Conservation (phyloP, 2,888 invertebrate genomes). For the Callimorpha dominula region DNA sequence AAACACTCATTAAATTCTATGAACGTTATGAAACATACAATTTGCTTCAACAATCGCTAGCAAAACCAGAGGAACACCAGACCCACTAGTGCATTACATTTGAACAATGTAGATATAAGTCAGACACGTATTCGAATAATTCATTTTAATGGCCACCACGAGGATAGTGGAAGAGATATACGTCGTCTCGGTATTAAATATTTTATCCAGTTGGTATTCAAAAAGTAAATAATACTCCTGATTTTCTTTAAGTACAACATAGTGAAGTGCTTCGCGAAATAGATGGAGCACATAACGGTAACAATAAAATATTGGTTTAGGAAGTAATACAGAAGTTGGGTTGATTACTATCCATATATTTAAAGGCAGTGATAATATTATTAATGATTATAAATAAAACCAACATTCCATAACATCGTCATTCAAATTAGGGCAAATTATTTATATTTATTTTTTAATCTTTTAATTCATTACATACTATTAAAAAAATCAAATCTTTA, state of each 20-base stretch:
- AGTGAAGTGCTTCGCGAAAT: conserved; percentile 13
- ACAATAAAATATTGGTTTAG: not conserved
- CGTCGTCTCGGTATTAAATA: conserved; percentile 47
- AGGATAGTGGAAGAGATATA: conserved; percentile 45
- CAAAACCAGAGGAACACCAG: not conserved
- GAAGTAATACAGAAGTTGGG: not conserved
- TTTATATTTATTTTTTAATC: too few relatives aligned
- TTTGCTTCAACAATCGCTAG: not conserved
- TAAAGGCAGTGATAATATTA: too few relatives aligned
- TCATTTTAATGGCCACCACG: conserved; percentile 53
- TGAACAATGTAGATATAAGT: conserved; percentile 34
- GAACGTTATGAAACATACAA: not conserved
- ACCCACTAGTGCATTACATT: conserved; percentile 23
- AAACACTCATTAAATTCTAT: not conserved
- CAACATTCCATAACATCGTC: too few relatives aligned
- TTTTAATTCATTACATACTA: too few relatives aligned
- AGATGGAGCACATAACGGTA: conserved; percentile 6
- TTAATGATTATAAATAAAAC: too few relatives aligned
- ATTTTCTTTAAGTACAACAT: conserved; percentile 23
- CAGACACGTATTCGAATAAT: conserved; percentile 52
- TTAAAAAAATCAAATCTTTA: too few relatives aligned
- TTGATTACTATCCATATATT: too few relatives aligned
- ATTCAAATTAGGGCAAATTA: too few relatives aligned
- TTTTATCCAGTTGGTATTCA: conserved; percentile 44
- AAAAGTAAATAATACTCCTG: conserved; percentile 34